These are phyloP conservation scores for Microcaecilia unicolor DNA, from an alignment of 2,797 vertebrate genomes.

Conservation along the genomic window DNA sequence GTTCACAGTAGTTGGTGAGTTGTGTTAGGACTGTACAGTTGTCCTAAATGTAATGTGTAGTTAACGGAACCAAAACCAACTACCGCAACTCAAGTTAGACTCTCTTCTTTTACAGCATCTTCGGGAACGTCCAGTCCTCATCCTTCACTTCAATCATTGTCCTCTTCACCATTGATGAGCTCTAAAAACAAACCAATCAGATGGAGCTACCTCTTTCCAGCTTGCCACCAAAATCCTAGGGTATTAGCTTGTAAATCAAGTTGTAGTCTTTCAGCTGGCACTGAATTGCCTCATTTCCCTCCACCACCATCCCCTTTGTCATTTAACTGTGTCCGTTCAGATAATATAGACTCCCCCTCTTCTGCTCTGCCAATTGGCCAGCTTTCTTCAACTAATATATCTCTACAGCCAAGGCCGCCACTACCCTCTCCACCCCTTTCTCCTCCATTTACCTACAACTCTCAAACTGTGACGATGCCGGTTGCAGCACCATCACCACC, in stretches of 20 bases:
- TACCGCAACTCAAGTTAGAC: too few species aligned
- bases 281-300: background rate
- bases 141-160: background rate
- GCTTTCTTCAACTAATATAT: background rate
- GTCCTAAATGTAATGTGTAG: too few species aligned
- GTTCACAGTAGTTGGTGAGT: too few species aligned
- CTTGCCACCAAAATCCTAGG: background rate
- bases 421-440: background rate
- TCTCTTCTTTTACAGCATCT: background rate
- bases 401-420: background rate
- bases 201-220: background rate
- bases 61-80: too few species aligned
- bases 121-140: background rate
- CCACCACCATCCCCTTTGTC: background rate
- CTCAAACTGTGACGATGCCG: background rate
- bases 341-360: constrained; percentile 3
- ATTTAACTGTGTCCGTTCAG: background rate
- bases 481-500: background rate
- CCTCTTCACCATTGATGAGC: background rate
- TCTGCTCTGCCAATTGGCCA: background rate
- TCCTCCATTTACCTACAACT: background rate
- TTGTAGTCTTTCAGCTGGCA: background rate
- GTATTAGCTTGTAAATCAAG: background rate
- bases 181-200: too few species aligned
- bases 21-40: too few species aligned